Evolutionary conservation across 2,797 vertebrate species (phyloP), one percentile per base, ranked within the genome.

Genomic region (Schizothorax lantsangensis): DNA sequence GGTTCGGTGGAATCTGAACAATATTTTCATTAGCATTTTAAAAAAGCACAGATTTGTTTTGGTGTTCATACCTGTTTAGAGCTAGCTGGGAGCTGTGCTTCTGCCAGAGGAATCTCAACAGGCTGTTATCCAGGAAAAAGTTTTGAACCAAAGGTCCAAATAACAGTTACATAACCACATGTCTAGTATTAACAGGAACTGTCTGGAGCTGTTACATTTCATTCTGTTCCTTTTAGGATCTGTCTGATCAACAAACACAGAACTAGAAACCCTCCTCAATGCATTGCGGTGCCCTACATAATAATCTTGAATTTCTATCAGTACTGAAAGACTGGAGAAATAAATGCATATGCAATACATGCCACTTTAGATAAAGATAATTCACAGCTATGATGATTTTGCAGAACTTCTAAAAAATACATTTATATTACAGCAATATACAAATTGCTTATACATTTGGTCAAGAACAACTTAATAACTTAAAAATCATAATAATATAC

Each of bases 81-180:
- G 38, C 62, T 69, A 69, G 36, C 59, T 14, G 15, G 15, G 23
- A 68, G 83, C 33, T 43, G 71, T 33, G 40, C 11, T 47, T 33
- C 54, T 36, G 36, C 62, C 74, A 59, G 36, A 23, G 77, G 49
- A 71, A 79, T 66, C 59, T 85, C 75, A 57, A 45, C 84, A 79
- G 74, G 75, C 75, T 57, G 36, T 57, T 69, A 45, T 85, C 77
- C 77, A 79, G 77, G 38, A 85, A 79, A 57, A 57, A 21, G 10
- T 36, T 73, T 62, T 19, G 26, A 80, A 36, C 14, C 26, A 36
- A 85, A 85, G 26, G 75, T 79, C 64, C 36, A 69, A 71, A 79
- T 43, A 57, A 49, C 11, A 40, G 49, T 79, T 80, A 49, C 47
- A 54, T 54, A 78, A 78, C 57, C 57, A 64, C 54, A 52, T 72